Conservation (phyloP, 1,140 invertebrate species). For the Bombus fervidus region DNA sequence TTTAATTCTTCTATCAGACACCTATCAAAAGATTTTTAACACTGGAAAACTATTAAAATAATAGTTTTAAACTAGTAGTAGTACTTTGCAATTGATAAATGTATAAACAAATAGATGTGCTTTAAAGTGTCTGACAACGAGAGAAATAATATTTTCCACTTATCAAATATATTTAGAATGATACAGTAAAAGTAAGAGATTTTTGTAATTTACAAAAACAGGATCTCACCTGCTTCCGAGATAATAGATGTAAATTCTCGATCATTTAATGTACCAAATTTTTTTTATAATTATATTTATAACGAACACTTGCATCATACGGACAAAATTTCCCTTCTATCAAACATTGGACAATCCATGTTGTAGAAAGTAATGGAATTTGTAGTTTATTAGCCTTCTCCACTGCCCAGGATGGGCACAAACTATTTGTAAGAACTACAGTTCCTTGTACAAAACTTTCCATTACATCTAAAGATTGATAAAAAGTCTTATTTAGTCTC, state of each 20-base stretch:
- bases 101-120: conserved; percentile 17
- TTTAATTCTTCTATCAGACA: neutral
- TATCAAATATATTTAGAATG: conserved; percentile 10
- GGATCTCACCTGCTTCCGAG: neutral
- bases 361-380: conserved; percentile 84
- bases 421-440: conserved; percentile 82
- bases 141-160: conserved; percentile 5
- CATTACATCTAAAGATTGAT: conserved; percentile 68
- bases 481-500: neutral
- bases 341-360: conserved; percentile 84
- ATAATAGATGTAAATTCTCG: neutral
- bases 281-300: conserved; percentile 69
- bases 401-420: conserved; percentile 83
- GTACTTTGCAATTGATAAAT: conserved; percentile 25
- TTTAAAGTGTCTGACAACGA: neutral
- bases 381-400: conserved; percentile 82
- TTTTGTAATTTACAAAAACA: conserved; percentile 15
- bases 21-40: neutral
- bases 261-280: conserved; percentile 35
- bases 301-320: conserved; percentile 70
- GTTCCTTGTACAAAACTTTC: conserved; percentile 81
- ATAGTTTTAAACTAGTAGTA: neutral
- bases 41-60: neutral
- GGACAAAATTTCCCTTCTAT: conserved; percentile 83
- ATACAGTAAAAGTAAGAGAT: conserved; percentile 5